phyloP scores from a whole-genome alignment of 2,113 vertebrate species.

The Sisor rabdophorus region DNA sequence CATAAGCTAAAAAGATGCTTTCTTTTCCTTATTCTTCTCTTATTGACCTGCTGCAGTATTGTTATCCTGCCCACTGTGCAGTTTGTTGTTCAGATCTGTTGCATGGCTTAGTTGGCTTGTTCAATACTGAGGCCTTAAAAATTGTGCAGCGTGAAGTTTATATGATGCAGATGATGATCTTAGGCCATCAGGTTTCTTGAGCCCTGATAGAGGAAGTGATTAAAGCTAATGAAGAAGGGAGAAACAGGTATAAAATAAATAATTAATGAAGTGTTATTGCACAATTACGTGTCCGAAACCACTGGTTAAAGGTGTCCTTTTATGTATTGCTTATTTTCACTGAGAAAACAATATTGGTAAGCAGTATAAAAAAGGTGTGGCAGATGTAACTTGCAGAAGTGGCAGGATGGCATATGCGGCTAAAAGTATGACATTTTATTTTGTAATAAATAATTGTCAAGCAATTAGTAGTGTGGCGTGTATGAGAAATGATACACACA shows the following conservation, averaged over 20 bases:
- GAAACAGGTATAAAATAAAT: too few relatives aligned
- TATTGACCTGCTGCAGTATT: neutral
- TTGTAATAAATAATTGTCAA: neutral
- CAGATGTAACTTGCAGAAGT: neutral
- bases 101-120: neutral
- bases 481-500: neutral
- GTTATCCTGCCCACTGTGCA: neutral
- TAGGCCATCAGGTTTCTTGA: neutral
- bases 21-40: neutral
- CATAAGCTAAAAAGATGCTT: neutral
- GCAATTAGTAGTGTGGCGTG: neutral
- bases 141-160: neutral
- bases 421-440: neutral
- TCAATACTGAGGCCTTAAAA: neutral
- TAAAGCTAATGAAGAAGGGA: slow-evolving; percentile 80
- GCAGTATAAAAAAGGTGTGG: neutral
- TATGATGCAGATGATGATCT: too few relatives aligned
- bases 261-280: too few relatives aligned
- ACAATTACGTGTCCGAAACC: slow-evolving; percentile 68
- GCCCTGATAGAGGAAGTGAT: slow-evolving; percentile 45
- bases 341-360: neutral
- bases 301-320: slow-evolving; percentile 54
- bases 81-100: neutral
- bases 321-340: neutral
- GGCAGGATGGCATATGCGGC: neutral